Evolutionary conservation across 2,113 vertebrate species (phyloP), one percentile per base, ranked within the genome.

Genomic region (Pelodiscus sinensis): DNA sequence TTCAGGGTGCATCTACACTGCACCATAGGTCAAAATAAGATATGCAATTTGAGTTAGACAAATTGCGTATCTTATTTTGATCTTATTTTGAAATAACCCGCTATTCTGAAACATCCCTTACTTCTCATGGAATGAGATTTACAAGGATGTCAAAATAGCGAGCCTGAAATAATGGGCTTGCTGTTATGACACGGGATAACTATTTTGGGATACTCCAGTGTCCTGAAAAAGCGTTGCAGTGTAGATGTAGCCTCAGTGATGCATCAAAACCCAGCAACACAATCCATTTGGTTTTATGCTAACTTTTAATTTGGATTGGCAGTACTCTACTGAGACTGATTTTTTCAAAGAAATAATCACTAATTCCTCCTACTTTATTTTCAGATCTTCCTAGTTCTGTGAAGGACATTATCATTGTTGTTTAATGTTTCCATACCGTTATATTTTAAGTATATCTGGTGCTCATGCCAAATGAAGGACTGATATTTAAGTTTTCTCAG

Each of bases 381-480:
- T 21, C 31, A 84, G 11, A 77, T 2, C 15, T 90, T 65, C 21
- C 6, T 15, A 77, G 24, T 77, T 77, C 73, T 77, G 44, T 11
- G 56, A 79, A 62, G 75, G 29, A 60, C 38, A 58, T 44, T n/a
- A 25, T 75, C 71, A 50, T 58, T 77, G 50, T n/a, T 7, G 25
- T 56, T 35, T 52, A 21, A 11, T 21, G 44, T 1, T 51, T 10
- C 19, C 50, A 51, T 35, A 71, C n/a, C 13, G 2, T 89, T 22
- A 2, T 44, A n/a, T 44, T n/a, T 19, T 89, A 57, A 58, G 8
- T 35, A 24, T 11, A 60, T 38, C 58, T 0, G 0, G 11, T 60
- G 71, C 12, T 27, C 82, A 25, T 52, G 3, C 1, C 81, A 91
- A 80, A 51, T 44, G 25, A 27, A 86, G 29, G 89, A 87, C 35